Conservation (phyloP, 2,888 invertebrate genomes). For the Halictus ligatus region DNA sequence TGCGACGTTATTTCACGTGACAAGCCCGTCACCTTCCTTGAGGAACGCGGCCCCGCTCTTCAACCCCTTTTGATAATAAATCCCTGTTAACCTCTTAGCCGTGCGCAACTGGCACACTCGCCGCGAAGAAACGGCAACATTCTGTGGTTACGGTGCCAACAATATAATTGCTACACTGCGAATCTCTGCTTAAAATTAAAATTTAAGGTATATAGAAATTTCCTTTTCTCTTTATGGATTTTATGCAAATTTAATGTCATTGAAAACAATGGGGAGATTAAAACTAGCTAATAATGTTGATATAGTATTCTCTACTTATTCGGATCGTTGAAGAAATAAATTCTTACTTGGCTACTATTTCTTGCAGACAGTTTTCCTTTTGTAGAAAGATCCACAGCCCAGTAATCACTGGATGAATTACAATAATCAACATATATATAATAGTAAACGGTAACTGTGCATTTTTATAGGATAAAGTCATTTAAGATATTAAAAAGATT, state of each 20-base stretch:
- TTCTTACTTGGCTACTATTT: neutral
- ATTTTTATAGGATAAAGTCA: neutral
- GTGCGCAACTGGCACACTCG: neutral
- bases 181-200: neutral
- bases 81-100: neutral
- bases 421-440: too few species aligned
- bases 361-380: neutral
- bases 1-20: constrained; percentile 60
- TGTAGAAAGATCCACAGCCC: neutral
- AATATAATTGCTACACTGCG: neutral
- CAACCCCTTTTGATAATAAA: neutral
- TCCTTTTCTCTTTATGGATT: too few species aligned
- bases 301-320: neutral
- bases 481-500: neutral
- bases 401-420: too few species aligned
- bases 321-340: neutral
- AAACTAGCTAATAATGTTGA: too few species aligned
- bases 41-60: neutral
- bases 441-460: neutral
- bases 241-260: too few species aligned
- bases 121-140: neutral
- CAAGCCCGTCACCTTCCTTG: constrained; percentile 25
- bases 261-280: too few species aligned
- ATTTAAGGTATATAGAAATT: too few species aligned
- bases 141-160: neutral